Evolutionary conservation across 2,113 vertebrate species (phyloP), one percentile per base, ranked within the genome.

Genomic region (Platichthys flesus): DNA sequence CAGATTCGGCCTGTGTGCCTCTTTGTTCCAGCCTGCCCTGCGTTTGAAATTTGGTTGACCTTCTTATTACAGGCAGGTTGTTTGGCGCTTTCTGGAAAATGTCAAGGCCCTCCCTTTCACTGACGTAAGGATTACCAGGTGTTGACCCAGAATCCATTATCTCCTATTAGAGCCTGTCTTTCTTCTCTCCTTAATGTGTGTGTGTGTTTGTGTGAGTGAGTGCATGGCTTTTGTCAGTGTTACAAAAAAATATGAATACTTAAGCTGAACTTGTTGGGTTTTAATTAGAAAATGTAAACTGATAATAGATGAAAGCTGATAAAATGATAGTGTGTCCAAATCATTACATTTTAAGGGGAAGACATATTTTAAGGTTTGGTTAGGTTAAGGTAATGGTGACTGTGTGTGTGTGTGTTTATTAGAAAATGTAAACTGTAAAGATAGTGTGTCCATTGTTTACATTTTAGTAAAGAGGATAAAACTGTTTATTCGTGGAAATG

Each of bases 111-210:
- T 83, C 78, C 79, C 78, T 76, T 84, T 82, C 77, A 72, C 80
- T 82, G 71, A 88, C 85, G 74, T 91, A 87, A 85, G 86, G 81
- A 84, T 91, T 90, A 89, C 86, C 91, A 94, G 93, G 91, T 94
- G 92, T 90, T 91, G 88, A 92, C 89, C 92, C 85, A 79, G 83
- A 92, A 93, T 91, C 85, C 89, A 92, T 93, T 92, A 91, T 84
- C 86, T 83, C 74, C 81, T 87, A 90, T 91, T 89, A 92, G 55
- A 83, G 77, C 73, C 57, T 82, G 88, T 85, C 89, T 85, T 74
- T 90, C 77, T 70, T 79, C 63, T 74, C 60, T 68, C 37, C 65
- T 26, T 31, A 20, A 23, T 16, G 66, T 71, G 57, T 9, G 66
- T 57, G 65, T 62, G 51, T 28, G 65, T 62, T 45, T 28, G 65